A percentile compares a stretch with the other conserved stretches of the same genome.
These are phyloP conservation scores for Percopsis transmontana DNA, from an alignment of 2,113 vertebrate species.

Conservation along the genomic window DNA sequence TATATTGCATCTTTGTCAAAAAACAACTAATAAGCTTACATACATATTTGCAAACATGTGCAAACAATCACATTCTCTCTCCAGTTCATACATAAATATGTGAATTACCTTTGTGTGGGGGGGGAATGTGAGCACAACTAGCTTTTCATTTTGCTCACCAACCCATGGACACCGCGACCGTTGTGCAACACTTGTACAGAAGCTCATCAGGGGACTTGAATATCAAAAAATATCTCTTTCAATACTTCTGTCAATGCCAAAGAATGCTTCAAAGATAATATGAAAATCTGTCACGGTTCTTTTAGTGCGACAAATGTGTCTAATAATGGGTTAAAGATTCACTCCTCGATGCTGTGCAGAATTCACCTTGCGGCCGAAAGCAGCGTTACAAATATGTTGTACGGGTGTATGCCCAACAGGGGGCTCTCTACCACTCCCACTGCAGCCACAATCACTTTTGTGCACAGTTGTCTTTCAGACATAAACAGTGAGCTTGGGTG, in stretches of 20 bases:
- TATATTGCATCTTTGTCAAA: background rate
- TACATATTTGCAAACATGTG: constrained; percentile 4
- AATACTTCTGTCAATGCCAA: background rate
- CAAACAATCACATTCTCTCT: background rate
- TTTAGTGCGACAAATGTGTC: too few relatives aligned
- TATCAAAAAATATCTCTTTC: constrained; percentile 1
- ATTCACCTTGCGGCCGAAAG: too few relatives aligned
- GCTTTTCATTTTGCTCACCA: background rate
- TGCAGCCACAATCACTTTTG: too few relatives aligned
- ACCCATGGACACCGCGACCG: background rate
- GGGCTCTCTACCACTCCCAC: too few relatives aligned
- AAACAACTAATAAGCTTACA: constrained; percentile 1
- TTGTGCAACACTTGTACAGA: constrained; percentile 1
- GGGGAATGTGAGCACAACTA: background rate
- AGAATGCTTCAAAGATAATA: background rate
- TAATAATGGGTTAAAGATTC: too few relatives aligned
- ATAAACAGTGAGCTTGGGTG: too few relatives aligned
- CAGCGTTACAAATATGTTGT: too few relatives aligned
- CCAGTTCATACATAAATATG: constrained; percentile 10
- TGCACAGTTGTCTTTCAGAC: too few relatives aligned
- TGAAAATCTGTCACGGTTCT: background rate
- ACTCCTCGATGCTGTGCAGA: too few relatives aligned
- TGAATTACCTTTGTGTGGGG: background rate
- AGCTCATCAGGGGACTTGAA: constrained; percentile 1
- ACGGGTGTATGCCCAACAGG: too few relatives aligned